Base-by-base conservation (phyloP, 2,797 vertebrate species). In the Gymnoscopelus braueri region DNA sequence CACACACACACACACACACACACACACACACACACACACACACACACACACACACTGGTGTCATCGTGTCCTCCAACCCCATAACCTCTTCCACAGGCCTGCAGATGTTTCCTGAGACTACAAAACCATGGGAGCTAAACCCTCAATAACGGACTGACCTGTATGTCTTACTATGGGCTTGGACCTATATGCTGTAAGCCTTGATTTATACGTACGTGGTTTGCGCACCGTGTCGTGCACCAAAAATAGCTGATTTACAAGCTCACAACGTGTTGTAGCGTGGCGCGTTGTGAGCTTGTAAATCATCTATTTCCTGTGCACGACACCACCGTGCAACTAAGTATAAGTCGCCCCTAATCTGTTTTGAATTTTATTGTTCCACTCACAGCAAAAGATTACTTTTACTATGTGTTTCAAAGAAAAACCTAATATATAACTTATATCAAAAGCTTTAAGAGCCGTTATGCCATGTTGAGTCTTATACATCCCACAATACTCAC, bases 51-150 rank as follows among this genome's bases (percentile, higher is more conserved):
- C 39, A 67, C 32, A 10, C 32, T 61, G 60, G 60, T 63, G 75
- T 79, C 75, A 79, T 85, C 79, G 80, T 87, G 80, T 82, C 77
- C 75, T 88, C 69, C 67, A 84, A 81, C 78, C 75, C 74, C 76
- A 69, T 74, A 84, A 88, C 83, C 83, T 85, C 70, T 86, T 81
- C 76, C 86, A 80, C 83, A 85, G 83, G 56, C 74, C 66, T 81
- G 83, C 84, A 88, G 87, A 89, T 89, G 86, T 86, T 88, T 90
- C 85, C 83, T 87, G 83, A 82, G 69, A 67, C 63, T 48, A 70
- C 39, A 58, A 68, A 64, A 64, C 51, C 70, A 62, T 67, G 65
- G 67, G 74, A 82, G 80, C 55, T 52, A 53, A 65, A 60, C 48
- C 32, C 71, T 76, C 26, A 79, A 65, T 12, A 26, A 44, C 32